phyloP scores from a whole-genome alignment of 2,888 invertebrate species.

The Chaitophorus viminalis region DNA sequence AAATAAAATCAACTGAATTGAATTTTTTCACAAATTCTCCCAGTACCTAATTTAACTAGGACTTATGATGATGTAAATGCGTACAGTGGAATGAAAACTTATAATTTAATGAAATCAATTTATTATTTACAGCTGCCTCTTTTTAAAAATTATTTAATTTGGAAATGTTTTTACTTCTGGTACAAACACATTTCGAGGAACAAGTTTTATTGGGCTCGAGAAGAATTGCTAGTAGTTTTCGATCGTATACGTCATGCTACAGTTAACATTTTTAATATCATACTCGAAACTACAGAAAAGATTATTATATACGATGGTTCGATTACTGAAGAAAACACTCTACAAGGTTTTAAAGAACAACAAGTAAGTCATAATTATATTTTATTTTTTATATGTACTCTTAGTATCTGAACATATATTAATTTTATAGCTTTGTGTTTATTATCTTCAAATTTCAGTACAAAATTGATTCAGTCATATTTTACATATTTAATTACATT shows the following conservation, averaged over 20 bases:
- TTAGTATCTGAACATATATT: too few species aligned
- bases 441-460: too few species aligned
- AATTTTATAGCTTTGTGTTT: too few species aligned
- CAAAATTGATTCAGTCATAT: too few species aligned
- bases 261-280: not conserved
- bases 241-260: not conserved
- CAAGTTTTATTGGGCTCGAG: not conserved
- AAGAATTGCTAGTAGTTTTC: not conserved
- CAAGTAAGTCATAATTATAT: conserved; percentile 7
- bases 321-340: conserved; percentile 1
- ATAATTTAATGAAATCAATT: too few species aligned
- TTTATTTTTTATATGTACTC: not conserved
- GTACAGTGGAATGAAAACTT: too few species aligned
- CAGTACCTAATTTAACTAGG: not conserved
- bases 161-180: conserved; percentile 47
- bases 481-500: too few species aligned
- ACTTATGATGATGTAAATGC: too few species aligned
- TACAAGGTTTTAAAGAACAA: conserved; percentile 24
- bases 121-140: not conserved
- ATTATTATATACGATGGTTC: conserved; percentile 23
- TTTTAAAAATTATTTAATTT: conserved; percentile 38
- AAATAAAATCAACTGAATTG: not conserved
- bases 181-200: conserved; percentile 38
- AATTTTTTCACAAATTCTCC: too few species aligned
- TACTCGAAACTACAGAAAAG: not conserved